phyloP scores from a whole-genome alignment of 2,113 vertebrate genomes.

The Echinops telfairi region DNA sequence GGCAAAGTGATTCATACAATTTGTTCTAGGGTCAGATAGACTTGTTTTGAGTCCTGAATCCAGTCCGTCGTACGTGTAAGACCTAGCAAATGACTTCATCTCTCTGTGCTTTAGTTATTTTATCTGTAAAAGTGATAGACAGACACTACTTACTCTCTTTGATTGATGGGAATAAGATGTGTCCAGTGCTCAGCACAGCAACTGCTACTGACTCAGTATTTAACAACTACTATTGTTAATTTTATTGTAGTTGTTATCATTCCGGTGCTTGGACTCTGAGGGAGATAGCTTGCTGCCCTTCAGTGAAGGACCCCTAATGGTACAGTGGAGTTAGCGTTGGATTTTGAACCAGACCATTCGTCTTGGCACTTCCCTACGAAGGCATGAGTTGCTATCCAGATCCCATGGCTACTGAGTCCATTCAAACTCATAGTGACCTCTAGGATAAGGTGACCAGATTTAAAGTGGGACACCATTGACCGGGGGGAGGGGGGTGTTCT shows the following conservation, averaged over 20 bases:
- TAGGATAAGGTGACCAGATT: too few species aligned
- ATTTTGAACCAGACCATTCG: too few species aligned
- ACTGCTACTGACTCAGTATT: not conserved
- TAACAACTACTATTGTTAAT: not conserved
- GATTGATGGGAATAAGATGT: conserved; percentile 3
- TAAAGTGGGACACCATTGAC: too few species aligned
- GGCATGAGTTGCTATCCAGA: not conserved
- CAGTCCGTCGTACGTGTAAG: not conserved
- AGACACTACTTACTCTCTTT: not conserved
- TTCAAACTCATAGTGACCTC: not conserved
- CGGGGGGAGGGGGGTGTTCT: too few species aligned
- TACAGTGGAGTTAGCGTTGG: too few species aligned
- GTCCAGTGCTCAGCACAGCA: not conserved
- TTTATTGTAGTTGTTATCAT: conserved; percentile 43
- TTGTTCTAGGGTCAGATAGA: not conserved
- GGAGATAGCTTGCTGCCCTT: not conserved
- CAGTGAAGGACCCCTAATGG: not conserved
- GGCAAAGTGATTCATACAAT: not conserved
- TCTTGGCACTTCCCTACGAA: not conserved
- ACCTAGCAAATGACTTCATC: conserved; percentile 4
- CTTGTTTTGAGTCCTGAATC: conserved; percentile 11
- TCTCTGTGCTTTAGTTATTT: not conserved
- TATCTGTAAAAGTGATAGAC: conserved; percentile 51
- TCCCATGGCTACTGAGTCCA: not conserved
- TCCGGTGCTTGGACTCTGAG: not conserved